A percentile compares a stretch with the other conserved stretches of the same genome.
These are phyloP conservation scores for Eptesicus fuscus DNA, from an alignment of 2,113 vertebrate genomes.

Conservation along the genomic window DNA sequence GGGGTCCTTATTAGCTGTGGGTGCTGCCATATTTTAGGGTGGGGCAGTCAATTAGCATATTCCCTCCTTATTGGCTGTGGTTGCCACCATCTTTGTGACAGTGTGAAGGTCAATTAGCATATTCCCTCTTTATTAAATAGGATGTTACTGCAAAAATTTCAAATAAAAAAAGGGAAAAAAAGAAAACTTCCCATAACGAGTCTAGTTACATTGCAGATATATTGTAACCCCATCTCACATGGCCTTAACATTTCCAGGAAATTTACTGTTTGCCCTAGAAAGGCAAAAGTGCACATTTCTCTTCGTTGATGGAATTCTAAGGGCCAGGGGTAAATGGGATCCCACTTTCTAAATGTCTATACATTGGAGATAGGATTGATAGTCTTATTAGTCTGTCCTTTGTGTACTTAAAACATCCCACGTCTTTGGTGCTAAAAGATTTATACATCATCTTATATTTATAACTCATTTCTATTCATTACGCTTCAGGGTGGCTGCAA, in stretches of 20 bases:
- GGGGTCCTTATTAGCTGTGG: too few species aligned
- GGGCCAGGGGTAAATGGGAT: conserved; percentile 38
- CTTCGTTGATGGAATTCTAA: conserved; percentile 36
- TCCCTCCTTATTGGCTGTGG: too few species aligned
- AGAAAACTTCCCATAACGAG: not conserved
- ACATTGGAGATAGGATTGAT: conserved; percentile 52
- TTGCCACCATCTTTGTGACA: too few species aligned
- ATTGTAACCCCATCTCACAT: not conserved
- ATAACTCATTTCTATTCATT: conserved; percentile 77
- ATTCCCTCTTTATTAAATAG: too few species aligned
- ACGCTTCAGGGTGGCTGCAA: conserved; percentile 56
- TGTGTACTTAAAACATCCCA: conserved; percentile 70
- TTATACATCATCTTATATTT: conserved; percentile 75
- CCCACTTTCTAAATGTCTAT: conserved; percentile 56
- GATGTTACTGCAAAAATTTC: too few species aligned
- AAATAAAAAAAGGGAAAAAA: not conserved
- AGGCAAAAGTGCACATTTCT: conserved; percentile 9
- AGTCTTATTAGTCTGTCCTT: conserved; percentile 66
- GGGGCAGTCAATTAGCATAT: too few species aligned
- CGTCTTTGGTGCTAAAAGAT: conserved; percentile 69
- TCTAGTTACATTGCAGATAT: conserved; percentile 18
- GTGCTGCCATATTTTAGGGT: too few species aligned
- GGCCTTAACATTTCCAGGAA: conserved; percentile 4
- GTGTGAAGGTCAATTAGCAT: too few species aligned
- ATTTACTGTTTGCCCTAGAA: conserved; percentile 39